These are phyloP conservation scores for Oasisia sp. DNA, from an alignment of 2,888 invertebrate species.

Conservation along the genomic window DNA sequence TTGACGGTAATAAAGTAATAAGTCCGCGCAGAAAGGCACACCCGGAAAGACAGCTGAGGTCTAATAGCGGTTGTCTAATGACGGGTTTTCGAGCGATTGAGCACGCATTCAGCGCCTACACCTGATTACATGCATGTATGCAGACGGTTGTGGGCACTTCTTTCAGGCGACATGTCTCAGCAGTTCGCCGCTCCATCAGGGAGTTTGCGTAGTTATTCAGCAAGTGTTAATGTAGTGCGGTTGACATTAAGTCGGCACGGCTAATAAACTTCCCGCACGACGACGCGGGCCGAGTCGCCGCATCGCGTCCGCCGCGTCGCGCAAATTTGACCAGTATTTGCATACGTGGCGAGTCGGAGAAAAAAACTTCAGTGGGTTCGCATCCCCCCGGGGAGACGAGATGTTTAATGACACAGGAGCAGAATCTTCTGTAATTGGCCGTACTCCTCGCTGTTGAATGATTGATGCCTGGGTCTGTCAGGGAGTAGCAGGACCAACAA, in stretches of 20 bases:
- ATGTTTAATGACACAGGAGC: not conserved
- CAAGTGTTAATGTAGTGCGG: conserved; percentile 6
- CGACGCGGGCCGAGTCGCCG: not conserved
- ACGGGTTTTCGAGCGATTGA: not conserved
- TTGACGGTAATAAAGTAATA: not conserved
- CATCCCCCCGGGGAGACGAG: not conserved
- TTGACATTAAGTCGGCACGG: not conserved
- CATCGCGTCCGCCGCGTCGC: not conserved
- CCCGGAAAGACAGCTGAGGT: not conserved
- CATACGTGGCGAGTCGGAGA: not conserved
- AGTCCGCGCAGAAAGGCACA: not conserved
- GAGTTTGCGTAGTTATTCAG: not conserved
- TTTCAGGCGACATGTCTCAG: not conserved
- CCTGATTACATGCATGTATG: conserved; percentile 12
- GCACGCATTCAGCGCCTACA: not conserved
- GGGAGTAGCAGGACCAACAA: not conserved
- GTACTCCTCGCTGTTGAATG: not conserved
- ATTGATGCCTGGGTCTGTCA: not conserved
- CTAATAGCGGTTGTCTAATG: conserved; percentile 12
- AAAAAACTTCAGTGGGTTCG: not conserved
- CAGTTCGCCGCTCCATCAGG: not conserved
- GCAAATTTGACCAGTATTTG: conserved; percentile 6
- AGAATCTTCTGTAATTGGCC: not conserved
- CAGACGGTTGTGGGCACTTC: not conserved
- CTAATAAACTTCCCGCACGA: not conserved